Percentiles rank a stretch among this genome's conserved stretches.
Conservation (phyloP, 2,113 vertebrate genomes). For the Heterochromis multidens region DNA sequence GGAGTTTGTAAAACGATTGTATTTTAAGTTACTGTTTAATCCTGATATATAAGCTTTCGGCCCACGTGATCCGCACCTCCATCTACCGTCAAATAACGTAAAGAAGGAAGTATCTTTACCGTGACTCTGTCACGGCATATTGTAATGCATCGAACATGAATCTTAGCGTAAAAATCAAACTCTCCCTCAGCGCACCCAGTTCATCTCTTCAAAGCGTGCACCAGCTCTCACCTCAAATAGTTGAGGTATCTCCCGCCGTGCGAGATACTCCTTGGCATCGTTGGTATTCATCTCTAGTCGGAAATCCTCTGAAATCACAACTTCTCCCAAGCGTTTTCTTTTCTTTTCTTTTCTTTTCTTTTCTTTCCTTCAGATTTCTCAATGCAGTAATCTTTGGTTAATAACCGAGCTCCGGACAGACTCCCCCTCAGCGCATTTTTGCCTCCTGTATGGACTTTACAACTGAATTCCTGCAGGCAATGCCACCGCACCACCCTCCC, state of each 20-base stretch:
- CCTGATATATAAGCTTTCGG: not conserved
- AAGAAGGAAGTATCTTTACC: not conserved
- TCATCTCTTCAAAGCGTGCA: not conserved
- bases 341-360: not conserved
- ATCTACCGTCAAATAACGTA: not conserved
- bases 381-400: slow-evolving; percentile 17
- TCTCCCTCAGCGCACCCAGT: not conserved
- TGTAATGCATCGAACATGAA: not conserved
- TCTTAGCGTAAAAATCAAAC: not conserved
- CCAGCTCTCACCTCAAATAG: slow-evolving; percentile 89
- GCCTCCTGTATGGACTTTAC: slow-evolving; percentile 46
- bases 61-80: not conserved
- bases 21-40: not conserved
- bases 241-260: slow-evolving; percentile 92
- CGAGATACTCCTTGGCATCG: slow-evolving; percentile 94
- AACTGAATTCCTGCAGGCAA: slow-evolving; percentile 56
- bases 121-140: not conserved
- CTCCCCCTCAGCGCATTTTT: slow-evolving; percentile 62
- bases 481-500: slow-evolving; percentile 27
- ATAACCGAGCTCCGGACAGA: not conserved
- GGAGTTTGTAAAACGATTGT: not conserved
- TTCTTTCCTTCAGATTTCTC: not conserved
- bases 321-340: slow-evolving; percentile 8
- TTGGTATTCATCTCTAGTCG: slow-evolving; percentile 83
- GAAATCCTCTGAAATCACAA: slow-evolving; percentile 30